Conservation (phyloP, 2,888 invertebrate species). For the Ceriagrion tenellum region DNA sequence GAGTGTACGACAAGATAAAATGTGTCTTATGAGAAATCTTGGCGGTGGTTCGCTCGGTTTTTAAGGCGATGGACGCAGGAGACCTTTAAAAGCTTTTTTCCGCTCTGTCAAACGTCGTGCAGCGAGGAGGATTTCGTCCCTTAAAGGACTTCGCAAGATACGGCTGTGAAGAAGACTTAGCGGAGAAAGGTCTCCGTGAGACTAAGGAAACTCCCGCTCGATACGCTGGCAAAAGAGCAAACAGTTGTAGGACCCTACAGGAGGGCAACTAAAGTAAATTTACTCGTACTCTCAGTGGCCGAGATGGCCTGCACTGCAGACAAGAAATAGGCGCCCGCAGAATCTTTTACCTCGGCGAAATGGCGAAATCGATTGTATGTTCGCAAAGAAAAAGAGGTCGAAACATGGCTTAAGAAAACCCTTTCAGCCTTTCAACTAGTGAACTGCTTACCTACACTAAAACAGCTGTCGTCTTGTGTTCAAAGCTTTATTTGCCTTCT, state of each 20-base stretch:
- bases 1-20: not conserved
- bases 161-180: not conserved
- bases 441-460: no score
- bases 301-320: not conserved
- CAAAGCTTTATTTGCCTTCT: no score
- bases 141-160: not conserved
- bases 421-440: no score
- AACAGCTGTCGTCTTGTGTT: no score
- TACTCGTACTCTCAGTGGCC: not conserved
- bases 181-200: not conserved
- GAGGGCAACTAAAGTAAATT: slow-evolving; percentile 24
- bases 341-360: not conserved
- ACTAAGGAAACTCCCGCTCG: not conserved
- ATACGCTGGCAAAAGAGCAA: not conserved
- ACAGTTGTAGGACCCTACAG: not conserved
- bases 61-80: not conserved
- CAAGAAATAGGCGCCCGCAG: not conserved
- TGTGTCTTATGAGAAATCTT: not conserved
- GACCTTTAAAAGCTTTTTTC: slow-evolving; percentile 11
- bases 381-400: no score
- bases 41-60: not conserved
- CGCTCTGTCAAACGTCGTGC: not conserved
- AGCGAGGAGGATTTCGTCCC: not conserved
- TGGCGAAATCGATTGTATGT: no score
- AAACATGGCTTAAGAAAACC: no score